Evolutionary conservation across 2,113 vertebrate genomes (phyloP), one percentile per base, ranked within the genome.

Genomic region (Mungos mungo): DNA sequence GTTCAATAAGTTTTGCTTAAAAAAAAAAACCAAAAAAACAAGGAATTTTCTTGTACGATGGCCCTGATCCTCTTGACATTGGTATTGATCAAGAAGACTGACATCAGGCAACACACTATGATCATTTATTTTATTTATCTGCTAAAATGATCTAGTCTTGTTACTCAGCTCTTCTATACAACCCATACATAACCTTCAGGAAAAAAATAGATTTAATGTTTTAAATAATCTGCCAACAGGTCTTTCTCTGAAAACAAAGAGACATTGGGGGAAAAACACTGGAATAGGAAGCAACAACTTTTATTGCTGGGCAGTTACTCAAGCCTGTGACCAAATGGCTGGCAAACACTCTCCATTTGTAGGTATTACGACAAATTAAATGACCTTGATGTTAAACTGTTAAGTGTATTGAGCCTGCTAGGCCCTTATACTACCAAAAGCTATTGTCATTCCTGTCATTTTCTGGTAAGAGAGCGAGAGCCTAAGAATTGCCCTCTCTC

Each of bases 201-300:
- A 54, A 69, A 92, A 83, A 52, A 38, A 69, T 4, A 65, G 57
- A 60, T 68, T 60, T 50, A 71, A 93, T 89, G 93, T 23, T 92
- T 94, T 88, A 94, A 96, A 82, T 95, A 93, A 76, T 4, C 23
- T 90, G n/a, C 57, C 63, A 92, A 77, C 16, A 94, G 29, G 27
- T 74, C 38, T 88, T 97, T 95, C 92, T 96, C 93, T 86, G 72
- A 81, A 92, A 97, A 90, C 63, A 89, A 96, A 23, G 41, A 71
- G 29, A 88, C 80, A 79, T 0, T 71, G n/a, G 74, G 69, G 47
- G 85, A 94, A 92, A 31, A 33, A 63, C 57, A 68, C 4, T 72
- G 60, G 57, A 63, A 7, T 74, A 72, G 41, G 38, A 97, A 72
- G 29, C 63, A 74, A 16, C 19, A 54, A 19, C 38, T 27, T 85